Base-by-base conservation (phyloP, 2,888 invertebrate genomes). In the Brachyopa scutellaris region DNA sequence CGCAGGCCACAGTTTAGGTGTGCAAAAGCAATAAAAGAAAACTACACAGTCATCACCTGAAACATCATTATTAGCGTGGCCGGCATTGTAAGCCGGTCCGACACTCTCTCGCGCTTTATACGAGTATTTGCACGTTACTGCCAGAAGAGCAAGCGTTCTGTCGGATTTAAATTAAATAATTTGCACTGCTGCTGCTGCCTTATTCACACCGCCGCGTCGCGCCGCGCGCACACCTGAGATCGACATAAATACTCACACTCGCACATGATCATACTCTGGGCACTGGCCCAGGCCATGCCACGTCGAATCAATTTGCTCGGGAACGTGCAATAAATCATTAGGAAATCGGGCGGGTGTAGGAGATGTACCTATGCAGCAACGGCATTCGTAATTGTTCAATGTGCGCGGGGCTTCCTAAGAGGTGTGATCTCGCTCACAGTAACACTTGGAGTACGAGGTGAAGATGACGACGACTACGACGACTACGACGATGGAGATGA, bases 251-350 rank as follows among this genome's bases (percentile, higher is more conserved):
- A 33, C 53, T 42, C 38, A 8, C 55, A 45, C 45, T 47, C 21
- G 26, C 49, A n/a, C n/a, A 36, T 42, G 45, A 17, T 33, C 29
- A 45, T 11, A 38, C 26, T 40, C 21, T 26, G 19, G 47, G 42
- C 61, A 15, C 26, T 47, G 47, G 55, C 11, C 23, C 49, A 36
- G 36, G 42, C 64, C 42, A 84, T 83, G 82, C 73, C 84, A 84
- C 83, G 83, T 83, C 84, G 84, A 85, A 85, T 85, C 85, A 85
- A 85, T 85, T 85, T 85, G 77, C 77, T 80, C 64, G 78, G 72
- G 70, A 85, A 84, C 79, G 70, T 80, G 84, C 77, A 83, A 85
- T 85, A 85, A 85, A 85, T 85, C 85, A 84, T 85, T 57, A 7
- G 61, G 38, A 73, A 84, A 85, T 78, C 85, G 82, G 82, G 82